A percentile compares a stretch with the other conserved stretches of the same genome.
Evolutionary conservation across 1,140 invertebrate species (phyloP).

Genomic region (Ips typographus): DNA sequence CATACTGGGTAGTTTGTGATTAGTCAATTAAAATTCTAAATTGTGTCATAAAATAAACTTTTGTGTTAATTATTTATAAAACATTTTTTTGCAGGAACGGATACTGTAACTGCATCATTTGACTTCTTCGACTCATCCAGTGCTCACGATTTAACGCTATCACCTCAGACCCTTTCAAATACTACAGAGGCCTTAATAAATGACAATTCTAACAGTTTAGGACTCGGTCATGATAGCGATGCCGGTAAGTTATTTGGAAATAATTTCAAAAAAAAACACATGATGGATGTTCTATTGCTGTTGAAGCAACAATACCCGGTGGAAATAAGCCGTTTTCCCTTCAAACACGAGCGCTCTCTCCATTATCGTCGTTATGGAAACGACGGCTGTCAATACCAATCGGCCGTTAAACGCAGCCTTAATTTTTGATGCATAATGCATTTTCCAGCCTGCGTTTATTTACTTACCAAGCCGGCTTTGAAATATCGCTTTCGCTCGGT

Average conservation of each 20-base stretch:
- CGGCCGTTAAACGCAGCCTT: conserved; percentile 16
- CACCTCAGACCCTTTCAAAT: conserved; percentile 68
- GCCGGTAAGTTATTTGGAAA: conserved; percentile 44
- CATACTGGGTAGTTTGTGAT: too few species aligned
- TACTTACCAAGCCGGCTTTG: too few species aligned
- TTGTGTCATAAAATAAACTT: too few species aligned
- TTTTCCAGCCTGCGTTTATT: too few species aligned
- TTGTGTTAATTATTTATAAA: too few species aligned
- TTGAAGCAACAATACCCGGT: too few species aligned
- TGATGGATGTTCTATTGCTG: too few species aligned
- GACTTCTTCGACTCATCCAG: conserved; percentile 72
- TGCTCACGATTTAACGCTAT: conserved; percentile 68
- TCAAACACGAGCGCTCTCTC: conserved; percentile 17
- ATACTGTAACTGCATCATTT: conserved; percentile 61
- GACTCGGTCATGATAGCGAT: conserved; percentile 51
- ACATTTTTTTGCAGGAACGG: conserved; percentile 44
- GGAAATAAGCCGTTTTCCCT: too few species aligned
- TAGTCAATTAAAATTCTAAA: too few species aligned
- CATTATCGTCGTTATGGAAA: conserved; percentile 42
- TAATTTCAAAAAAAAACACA: too few species aligned
- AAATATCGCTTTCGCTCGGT: too few species aligned
- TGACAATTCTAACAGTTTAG: conserved; percentile 69
- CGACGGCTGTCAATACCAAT: conserved; percentile 45
- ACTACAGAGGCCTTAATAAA: conserved; percentile 68
- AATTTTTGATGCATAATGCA: conserved; percentile 25